Evolutionary conservation across 2,113 vertebrate species (phyloP).

Genomic region (Hemibagrus wyckioides): DNA sequence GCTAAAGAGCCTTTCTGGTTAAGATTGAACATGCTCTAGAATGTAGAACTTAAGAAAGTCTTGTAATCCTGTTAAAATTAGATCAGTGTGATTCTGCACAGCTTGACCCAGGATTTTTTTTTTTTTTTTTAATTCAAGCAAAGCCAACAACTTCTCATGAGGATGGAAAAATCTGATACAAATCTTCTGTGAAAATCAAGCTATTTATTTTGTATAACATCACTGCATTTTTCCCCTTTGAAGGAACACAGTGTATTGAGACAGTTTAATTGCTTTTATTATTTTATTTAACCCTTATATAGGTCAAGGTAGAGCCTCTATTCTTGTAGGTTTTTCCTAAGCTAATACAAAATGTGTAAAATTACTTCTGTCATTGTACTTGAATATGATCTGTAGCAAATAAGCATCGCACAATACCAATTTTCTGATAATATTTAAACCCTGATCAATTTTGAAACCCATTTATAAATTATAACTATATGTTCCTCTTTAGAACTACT

Average conservation of each 20-base stretch:
- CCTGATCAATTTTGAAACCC: too few relatives aligned
- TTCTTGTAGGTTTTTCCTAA: not conserved
- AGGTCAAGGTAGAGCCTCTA: not conserved
- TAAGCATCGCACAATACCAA: not conserved
- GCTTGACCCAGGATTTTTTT: not conserved
- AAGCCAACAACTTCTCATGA: not conserved
- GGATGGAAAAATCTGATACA: not conserved
- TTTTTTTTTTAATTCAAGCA: not conserved
- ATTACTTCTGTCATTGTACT: too few relatives aligned
- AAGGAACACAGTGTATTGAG: not conserved
- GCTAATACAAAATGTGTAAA: not conserved
- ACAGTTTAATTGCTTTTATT: not conserved
- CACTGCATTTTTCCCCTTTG: not conserved
- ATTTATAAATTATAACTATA: too few relatives aligned
- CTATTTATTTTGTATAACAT: not conserved
- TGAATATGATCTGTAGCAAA: too few relatives aligned
- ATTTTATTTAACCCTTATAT: not conserved
- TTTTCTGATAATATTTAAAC: not conserved
- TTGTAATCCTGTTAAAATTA: not conserved
- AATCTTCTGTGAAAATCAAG: not conserved
- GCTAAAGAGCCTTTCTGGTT: not conserved
- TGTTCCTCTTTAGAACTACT: too few relatives aligned
- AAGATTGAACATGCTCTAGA: not conserved
- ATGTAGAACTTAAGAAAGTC: not conserved
- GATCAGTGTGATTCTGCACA: not conserved